Conservation (phyloP, 2,888 invertebrate species). For the Drosophila nr. fundita region DNA sequence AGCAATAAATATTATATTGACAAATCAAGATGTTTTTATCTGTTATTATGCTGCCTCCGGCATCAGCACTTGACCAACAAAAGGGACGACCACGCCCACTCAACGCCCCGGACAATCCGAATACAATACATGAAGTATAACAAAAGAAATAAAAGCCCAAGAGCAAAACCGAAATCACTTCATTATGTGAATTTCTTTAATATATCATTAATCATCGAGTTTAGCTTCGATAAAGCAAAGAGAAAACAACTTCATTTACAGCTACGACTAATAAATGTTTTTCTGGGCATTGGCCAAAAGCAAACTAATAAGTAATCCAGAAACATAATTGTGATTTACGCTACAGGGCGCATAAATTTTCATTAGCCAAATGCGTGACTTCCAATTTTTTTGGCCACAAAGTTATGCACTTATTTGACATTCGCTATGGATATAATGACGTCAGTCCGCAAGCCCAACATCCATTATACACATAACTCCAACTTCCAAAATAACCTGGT, state of each 20-base stretch:
- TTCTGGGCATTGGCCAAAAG: constrained; percentile 43
- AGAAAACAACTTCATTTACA: constrained; percentile 27
- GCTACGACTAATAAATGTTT: constrained; percentile 45
- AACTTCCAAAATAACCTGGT: not conserved
- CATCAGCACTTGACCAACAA: constrained; percentile 23
- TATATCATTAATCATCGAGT: constrained; percentile 68
- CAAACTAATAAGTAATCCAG: constrained; percentile 62
- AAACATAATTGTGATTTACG: constrained; percentile 70
- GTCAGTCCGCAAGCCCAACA: constrained; percentile 5
- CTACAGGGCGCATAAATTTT: constrained; percentile 35
- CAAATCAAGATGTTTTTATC: constrained; percentile 76
- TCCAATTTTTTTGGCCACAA: constrained; percentile 1
- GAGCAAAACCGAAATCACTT: constrained; percentile 58
- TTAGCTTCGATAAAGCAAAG: constrained; percentile 6
- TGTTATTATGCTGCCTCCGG: constrained; percentile 40
- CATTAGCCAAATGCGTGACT: constrained; percentile 50
- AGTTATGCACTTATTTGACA: constrained; percentile 16
- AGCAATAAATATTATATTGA: constrained; percentile 75
- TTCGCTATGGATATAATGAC: constrained; percentile 7
- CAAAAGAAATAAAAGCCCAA: constrained; percentile 39
- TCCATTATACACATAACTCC: not conserved
- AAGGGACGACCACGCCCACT: constrained; percentile 28
- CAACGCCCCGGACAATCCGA: constrained; percentile 11
- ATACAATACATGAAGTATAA: constrained; percentile 36
- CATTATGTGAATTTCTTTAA: constrained; percentile 59